Evolutionary conservation across 2,113 vertebrate genomes (phyloP).

Genomic region (Hemiscyllium ocellatum): DNA sequence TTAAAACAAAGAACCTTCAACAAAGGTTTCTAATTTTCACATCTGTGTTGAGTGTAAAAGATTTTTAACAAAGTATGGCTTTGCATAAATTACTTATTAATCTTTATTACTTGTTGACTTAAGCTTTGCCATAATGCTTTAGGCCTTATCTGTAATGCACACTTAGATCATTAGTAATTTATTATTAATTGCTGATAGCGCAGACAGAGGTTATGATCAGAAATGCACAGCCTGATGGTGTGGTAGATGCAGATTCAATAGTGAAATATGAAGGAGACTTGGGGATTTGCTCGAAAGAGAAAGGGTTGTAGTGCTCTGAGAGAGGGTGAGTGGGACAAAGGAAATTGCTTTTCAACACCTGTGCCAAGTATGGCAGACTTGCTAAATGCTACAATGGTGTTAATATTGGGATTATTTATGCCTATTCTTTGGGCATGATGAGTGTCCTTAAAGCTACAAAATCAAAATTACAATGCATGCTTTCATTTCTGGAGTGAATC

Average conservation of each 20-base stretch:
- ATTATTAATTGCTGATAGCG: neutral
- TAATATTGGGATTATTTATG: too few species aligned
- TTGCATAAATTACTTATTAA: conserved; percentile 1
- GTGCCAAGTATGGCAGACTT: neutral
- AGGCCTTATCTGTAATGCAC: neutral
- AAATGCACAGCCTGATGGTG: too few species aligned
- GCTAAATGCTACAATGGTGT: too few species aligned
- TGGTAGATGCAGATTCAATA: neutral
- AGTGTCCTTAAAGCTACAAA: too few species aligned
- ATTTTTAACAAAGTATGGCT: neutral
- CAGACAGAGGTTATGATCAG: neutral
- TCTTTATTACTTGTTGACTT: conserved; percentile 2
- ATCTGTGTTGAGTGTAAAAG: neutral
- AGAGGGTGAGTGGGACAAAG: neutral
- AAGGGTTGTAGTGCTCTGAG: neutral
- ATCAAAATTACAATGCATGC: too few species aligned
- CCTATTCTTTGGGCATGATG: too few species aligned
- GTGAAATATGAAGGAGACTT: neutral
- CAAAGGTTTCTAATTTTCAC: neutral
- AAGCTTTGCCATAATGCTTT: neutral
- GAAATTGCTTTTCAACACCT: neutral
- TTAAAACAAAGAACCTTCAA: neutral
- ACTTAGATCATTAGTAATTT: neutral
- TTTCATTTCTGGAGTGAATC: too few species aligned
- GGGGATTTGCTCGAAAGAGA: neutral